Conservation (phyloP, 2,797 vertebrate species). For the Enoplosus armatus region DNA sequence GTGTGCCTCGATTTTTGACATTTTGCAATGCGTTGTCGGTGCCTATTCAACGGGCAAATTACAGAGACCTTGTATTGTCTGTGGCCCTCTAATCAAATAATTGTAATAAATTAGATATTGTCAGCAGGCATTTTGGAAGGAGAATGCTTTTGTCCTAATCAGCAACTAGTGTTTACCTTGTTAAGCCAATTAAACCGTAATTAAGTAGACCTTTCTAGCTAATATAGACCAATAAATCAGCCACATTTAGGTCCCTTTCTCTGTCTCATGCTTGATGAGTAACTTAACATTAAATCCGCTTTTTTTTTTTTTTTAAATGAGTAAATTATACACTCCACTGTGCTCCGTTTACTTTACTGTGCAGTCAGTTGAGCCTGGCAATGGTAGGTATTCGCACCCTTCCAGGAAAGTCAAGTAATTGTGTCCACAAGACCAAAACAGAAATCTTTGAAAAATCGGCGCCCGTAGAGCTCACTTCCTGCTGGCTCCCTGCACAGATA, state of each 20-base stretch:
- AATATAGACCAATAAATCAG: neutral
- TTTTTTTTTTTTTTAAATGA: too few species aligned
- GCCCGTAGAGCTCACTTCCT: neutral
- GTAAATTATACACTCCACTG: too few species aligned
- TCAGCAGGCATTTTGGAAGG: neutral
- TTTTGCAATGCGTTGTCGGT: neutral
- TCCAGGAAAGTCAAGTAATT: too few species aligned
- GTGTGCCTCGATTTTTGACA: neutral
- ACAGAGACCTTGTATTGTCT: neutral
- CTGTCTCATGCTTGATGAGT: too few species aligned
- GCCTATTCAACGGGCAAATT: neutral
- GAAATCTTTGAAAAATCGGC: too few species aligned
- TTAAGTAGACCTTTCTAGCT: neutral
- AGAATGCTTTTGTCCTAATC: neutral
- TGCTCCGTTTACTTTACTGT: too few species aligned
- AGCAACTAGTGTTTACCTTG: neutral
- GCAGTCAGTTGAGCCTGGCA: too few species aligned
- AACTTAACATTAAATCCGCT: too few species aligned
- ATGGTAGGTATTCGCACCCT: too few species aligned
- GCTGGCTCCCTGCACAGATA: neutral
- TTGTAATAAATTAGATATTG: constrained; percentile 1
- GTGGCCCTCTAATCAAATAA: neutral
- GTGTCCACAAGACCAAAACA: too few species aligned
- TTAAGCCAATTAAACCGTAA: constrained; percentile 11
- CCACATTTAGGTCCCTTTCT: neutral